phyloP scores from a whole-genome alignment of 2,113 vertebrate species.

The Coregonus clupeaformis region DNA sequence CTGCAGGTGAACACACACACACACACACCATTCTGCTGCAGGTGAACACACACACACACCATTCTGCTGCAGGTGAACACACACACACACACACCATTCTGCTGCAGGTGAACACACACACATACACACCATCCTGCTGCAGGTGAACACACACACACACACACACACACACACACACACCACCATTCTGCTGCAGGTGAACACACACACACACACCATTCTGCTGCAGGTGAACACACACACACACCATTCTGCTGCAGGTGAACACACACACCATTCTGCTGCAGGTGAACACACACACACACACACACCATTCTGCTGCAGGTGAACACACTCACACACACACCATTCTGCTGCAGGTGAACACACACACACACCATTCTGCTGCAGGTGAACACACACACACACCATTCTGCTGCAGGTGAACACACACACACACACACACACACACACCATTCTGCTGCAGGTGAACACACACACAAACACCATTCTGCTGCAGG shows the following conservation, averaged over 20 bases:
- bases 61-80: conserved; percentile 80
- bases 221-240: conserved; percentile 79
- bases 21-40: conserved; percentile 75
- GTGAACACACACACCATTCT: conserved; percentile 72
- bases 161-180: no score
- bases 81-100: conserved; percentile 69
- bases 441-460: no score
- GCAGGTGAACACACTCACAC: conserved; percentile 77
- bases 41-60: conserved; percentile 75
- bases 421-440: no score
- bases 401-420: no score
- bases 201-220: conserved; percentile 62
- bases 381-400: not conserved
- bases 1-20: conserved; percentile 78
- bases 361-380: not conserved
- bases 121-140: conserved; percentile 67
- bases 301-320: conserved; percentile 75
- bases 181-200: conserved; percentile 81
- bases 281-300: conserved; percentile 76
- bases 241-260: no score
- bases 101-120: conserved; percentile 75
- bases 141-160: conserved; percentile 69
- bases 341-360: no score
- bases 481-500: no score
- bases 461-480: no score